These are phyloP conservation scores for Oceanodroma tethys DNA, from an alignment of 2,113 vertebrate species.

Conservation along the genomic window DNA sequence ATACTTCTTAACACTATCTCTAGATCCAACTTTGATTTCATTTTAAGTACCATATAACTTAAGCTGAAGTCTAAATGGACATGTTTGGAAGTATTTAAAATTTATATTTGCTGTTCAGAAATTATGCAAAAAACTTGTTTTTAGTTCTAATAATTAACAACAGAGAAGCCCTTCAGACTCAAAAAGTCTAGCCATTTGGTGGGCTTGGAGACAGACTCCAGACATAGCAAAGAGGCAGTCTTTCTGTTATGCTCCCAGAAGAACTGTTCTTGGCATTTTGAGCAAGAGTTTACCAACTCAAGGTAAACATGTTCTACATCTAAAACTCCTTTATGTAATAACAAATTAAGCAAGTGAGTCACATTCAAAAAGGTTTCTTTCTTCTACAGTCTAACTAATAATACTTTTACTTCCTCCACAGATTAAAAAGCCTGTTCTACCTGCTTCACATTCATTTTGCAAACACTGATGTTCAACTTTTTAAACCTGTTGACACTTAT, in stretches of 20 bases:
- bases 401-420: background rate
- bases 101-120: background rate
- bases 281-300: background rate
- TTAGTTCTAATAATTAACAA: background rate
- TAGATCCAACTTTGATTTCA: background rate
- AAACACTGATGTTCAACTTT: background rate
- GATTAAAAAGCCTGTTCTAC: background rate
- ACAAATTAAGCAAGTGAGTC: background rate
- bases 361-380: background rate
- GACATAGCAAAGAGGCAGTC: background rate
- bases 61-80: background rate
- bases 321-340: background rate
- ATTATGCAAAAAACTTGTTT: background rate
- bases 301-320: background rate
- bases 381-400: background rate
- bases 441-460: background rate
- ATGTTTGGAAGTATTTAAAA: background rate
- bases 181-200: background rate
- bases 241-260: background rate
- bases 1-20: background rate
- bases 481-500: background rate
- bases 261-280: background rate
- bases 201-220: background rate
- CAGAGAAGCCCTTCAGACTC: background rate
- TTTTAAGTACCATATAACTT: background rate